Conservation (phyloP, 2,888 invertebrate species). For the Gymnosoma rotundatum region DNA sequence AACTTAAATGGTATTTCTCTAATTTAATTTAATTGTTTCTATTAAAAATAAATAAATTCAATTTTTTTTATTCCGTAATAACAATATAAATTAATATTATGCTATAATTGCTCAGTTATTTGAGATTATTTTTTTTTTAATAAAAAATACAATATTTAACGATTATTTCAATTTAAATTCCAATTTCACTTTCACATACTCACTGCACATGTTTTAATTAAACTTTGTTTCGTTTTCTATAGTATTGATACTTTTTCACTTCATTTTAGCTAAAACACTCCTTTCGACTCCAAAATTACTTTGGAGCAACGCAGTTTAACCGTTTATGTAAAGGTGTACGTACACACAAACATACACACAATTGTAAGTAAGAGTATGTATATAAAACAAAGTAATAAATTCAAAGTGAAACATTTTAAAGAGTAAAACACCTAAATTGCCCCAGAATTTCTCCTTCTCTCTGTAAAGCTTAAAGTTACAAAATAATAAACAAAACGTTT, state of each 20-base stretch:
- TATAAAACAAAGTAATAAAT: conserved; percentile 42
- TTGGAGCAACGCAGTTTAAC: conserved; percentile 36
- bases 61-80: conserved; percentile 5
- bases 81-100: conserved; percentile 33
- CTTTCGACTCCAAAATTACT: conserved; percentile 57
- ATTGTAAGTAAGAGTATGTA: not conserved
- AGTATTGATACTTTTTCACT: not conserved
- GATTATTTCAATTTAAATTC: conserved; percentile 73
- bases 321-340: conserved; percentile 12
- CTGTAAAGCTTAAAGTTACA: no score
- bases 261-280: conserved; percentile 40
- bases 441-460: conserved; percentile 13
- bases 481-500: conserved; percentile 5
- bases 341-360: not conserved
- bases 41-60: not conserved
- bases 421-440: conserved; percentile 33
- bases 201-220: conserved; percentile 56
- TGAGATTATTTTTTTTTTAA: conserved; percentile 63
- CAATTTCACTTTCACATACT: conserved; percentile 80
- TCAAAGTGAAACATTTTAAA: not conserved
- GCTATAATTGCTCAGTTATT: not conserved
- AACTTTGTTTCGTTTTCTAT: conserved; percentile 3
- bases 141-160: conserved; percentile 39
- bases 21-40: not conserved
- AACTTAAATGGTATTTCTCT: no score